These are phyloP conservation scores for Acanthoscelides obtectus DNA, from an alignment of 2,888 invertebrate genomes.

Conservation along the genomic window DNA sequence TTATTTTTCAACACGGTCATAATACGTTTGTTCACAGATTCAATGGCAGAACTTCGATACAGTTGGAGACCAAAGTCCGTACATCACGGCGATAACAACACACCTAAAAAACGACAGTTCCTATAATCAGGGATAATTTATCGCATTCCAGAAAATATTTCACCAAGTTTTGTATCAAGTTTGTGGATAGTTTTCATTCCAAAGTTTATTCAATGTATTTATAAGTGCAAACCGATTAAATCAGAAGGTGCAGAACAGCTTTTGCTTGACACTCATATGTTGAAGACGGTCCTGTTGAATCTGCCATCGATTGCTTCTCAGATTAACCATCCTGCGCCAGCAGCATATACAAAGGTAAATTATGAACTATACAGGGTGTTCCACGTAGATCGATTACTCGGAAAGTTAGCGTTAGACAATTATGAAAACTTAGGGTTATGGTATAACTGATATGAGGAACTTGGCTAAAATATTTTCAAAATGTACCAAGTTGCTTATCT, in stretches of 20 bases:
- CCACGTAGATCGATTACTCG: too few species aligned
- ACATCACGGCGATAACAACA: slow-evolving; percentile 83
- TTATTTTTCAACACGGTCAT: too few species aligned
- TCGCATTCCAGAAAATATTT: slow-evolving; percentile 94
- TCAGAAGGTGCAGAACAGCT: slow-evolving; percentile 93
- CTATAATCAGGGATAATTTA: slow-evolving; percentile 83
- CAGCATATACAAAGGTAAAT: slow-evolving; percentile 66
- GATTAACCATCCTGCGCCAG: slow-evolving; percentile 83
- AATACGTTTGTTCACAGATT: slow-evolving; percentile 57
- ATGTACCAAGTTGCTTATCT: too few species aligned
- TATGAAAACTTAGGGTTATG: too few species aligned
- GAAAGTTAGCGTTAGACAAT: too few species aligned
- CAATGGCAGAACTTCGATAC: slow-evolving; percentile 90
- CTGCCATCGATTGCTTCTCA: slow-evolving; percentile 90
- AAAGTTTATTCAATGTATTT: slow-evolving; percentile 86
- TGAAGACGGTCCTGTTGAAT: slow-evolving; percentile 90
- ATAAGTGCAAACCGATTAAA: slow-evolving; percentile 85
- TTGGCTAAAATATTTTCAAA: too few species aligned
- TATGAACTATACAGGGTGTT: too few species aligned
- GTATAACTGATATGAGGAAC: too few species aligned
- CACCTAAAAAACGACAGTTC: slow-evolving; percentile 84
- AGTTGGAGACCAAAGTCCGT: slow-evolving; percentile 96
- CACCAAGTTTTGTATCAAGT: slow-evolving; percentile 95
- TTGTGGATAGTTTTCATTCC: slow-evolving; percentile 94
- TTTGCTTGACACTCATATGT: slow-evolving; percentile 86